Percentiles rank a stretch among this genome's conserved stretches.
Evolutionary conservation across 1,140 invertebrate genomes (phyloP).

Genomic region (Phymorhynchus buccinoides): DNA sequence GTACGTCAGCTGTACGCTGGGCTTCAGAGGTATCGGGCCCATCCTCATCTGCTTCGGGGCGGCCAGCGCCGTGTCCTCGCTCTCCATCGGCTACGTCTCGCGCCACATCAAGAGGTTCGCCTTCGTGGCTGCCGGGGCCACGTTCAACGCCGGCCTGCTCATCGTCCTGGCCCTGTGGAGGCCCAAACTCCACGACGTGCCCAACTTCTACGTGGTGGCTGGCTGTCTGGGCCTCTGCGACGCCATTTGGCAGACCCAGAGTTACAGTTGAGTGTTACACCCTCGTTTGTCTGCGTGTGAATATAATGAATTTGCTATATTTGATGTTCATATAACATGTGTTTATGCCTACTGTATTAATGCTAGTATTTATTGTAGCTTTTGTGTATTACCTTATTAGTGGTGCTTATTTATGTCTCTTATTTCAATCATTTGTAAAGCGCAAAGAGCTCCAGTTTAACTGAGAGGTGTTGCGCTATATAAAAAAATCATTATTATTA

Average conservation of each 20-base stretch:
- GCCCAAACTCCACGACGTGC: conserved; percentile 69
- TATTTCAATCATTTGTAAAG: no score
- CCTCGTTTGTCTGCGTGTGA: no score
- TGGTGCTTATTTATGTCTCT: no score
- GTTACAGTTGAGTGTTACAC: conserved; percentile 70
- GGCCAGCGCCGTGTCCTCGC: conserved; percentile 67
- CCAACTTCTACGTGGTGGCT: conserved; percentile 74
- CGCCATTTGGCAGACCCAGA: conserved; percentile 75
- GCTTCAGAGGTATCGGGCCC: conserved; percentile 70
- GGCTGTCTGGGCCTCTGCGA: conserved; percentile 73
- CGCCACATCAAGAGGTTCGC: conserved; percentile 72
- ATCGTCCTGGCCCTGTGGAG: conserved; percentile 73
- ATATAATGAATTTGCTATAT: no score
- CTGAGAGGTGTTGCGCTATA: no score
- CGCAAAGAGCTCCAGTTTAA: no score
- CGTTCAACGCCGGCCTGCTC: conserved; percentile 72
- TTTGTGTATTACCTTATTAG: no score
- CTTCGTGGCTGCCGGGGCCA: conserved; percentile 69
- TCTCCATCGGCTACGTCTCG: conserved; percentile 69
- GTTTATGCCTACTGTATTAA: no score
- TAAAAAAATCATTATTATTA: no score
- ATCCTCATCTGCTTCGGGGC: conserved; percentile 72
- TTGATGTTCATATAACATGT: no score
- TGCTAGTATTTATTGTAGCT: no score
- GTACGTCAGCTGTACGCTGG: conserved; percentile 73